phyloP scores from a whole-genome alignment of 2,113 vertebrate genomes.

The Psilopogon haemacephalus region DNA sequence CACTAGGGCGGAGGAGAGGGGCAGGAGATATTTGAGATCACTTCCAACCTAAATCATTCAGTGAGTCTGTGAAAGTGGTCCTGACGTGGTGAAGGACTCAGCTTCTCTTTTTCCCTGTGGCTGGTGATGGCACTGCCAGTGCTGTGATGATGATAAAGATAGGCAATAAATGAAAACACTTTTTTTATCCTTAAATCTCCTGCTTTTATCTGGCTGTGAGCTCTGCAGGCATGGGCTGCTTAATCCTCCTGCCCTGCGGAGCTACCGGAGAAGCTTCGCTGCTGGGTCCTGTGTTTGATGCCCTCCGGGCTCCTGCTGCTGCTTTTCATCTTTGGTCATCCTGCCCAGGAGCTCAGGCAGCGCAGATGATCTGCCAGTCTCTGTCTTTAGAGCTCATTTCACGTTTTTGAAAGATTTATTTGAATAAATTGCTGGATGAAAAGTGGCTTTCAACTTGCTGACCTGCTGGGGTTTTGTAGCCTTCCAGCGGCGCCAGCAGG shows the following conservation, averaged over 20 bases:
- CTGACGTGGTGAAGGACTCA: rapidly evolving
- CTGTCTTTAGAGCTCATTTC: background rate
- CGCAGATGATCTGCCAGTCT: background rate
- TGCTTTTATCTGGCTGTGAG: rapidly evolving
- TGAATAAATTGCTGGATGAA: conserved; percentile 39
- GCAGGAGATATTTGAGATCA: too few relatives aligned
- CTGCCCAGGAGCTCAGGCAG: background rate
- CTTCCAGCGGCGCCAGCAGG: conserved; percentile 28
- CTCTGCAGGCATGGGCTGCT: rapidly evolving
- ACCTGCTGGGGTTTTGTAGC: conserved; percentile 43
- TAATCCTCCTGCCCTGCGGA: background rate
- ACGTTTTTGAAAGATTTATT: conserved; percentile 15
- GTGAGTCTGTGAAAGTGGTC: background rate
- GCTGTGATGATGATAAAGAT: rapidly evolving
- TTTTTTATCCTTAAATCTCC: background rate
- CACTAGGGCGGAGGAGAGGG: too few relatives aligned
- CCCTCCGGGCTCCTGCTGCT: background rate
- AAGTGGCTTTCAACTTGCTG: background rate
- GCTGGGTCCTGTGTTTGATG: background rate
- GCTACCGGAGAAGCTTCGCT: rapidly evolving
- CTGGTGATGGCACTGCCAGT: background rate
- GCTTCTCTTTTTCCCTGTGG: rapidly evolving
- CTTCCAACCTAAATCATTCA: too few relatives aligned
- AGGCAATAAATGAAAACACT: background rate
- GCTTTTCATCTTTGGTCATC: background rate